Evolutionary conservation across 92 coral and sea anemone genomes (phyloP).

Genomic region (Heteractis magnifica): DNA sequence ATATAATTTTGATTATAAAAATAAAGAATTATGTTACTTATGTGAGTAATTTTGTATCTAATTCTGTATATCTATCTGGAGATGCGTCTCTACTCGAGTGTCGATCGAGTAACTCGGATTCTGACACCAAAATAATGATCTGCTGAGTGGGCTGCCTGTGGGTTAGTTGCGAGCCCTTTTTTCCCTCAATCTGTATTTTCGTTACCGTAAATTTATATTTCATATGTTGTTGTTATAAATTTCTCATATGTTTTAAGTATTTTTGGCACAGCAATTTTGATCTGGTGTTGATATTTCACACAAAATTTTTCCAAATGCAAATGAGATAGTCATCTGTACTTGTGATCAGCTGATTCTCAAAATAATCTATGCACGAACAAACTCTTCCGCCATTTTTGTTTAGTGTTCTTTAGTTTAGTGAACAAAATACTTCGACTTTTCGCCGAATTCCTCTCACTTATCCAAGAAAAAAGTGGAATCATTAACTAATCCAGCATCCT

Average conservation of each 20-base stretch:
- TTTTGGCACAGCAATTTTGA: not conserved
- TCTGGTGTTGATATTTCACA: not conserved
- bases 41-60: too few relatives aligned
- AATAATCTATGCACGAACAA: slow-evolving; percentile 6
- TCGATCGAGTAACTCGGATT: too few relatives aligned
- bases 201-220: not conserved
- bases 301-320: not conserved
- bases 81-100: too few relatives aligned
- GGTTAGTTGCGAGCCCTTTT: not conserved
- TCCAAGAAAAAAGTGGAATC: not conserved
- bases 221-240: not conserved
- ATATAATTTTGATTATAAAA: too few relatives aligned
- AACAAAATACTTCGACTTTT: not conserved
- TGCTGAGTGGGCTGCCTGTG: not conserved
- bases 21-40: too few relatives aligned
- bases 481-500: not conserved
- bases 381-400: slow-evolving; percentile 37
- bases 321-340: slow-evolving; percentile 5
- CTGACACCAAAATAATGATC: too few relatives aligned
- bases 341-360: slow-evolving; percentile 33
- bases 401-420: slow-evolving; percentile 6
- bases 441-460: not conserved
- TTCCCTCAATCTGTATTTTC: not conserved
- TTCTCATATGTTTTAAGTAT: not conserved
- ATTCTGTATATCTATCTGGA: too few relatives aligned